Evolutionary conservation across 2,113 vertebrate genomes (phyloP).

Genomic region (Callocephalon fimbriatum): DNA sequence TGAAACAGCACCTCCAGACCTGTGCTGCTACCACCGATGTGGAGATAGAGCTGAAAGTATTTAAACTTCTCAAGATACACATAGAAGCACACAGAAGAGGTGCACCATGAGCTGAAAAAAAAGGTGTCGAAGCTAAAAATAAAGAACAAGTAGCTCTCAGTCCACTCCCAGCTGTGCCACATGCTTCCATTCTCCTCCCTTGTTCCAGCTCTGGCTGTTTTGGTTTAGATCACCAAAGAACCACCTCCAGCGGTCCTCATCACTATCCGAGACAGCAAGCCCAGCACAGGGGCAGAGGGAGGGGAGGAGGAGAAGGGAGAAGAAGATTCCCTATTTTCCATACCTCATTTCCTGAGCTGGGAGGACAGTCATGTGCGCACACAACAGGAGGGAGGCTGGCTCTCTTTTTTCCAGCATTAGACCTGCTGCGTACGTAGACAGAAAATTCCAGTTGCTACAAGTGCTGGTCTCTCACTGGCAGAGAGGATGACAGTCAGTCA

Average conservation of each 20-base stretch:
- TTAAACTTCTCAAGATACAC: not conserved
- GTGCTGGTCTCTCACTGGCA: not conserved
- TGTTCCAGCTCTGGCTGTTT: not conserved
- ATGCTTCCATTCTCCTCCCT: not conserved
- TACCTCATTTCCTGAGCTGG: not conserved
- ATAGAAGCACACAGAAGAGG: not conserved
- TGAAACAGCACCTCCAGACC: constrained; percentile 3
- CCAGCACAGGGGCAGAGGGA: not conserved
- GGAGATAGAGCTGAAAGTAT: not conserved
- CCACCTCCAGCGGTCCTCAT: not conserved
- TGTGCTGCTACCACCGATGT: not conserved
- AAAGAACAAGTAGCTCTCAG: not conserved
- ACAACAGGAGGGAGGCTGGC: not conserved
- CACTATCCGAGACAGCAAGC: not conserved
- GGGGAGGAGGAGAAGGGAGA: not conserved
- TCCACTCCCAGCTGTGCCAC: not conserved
- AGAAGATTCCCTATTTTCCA: not conserved
- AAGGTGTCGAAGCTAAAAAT: not conserved
- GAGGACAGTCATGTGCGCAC: not conserved
- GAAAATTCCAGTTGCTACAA: not conserved
- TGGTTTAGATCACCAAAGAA: not conserved
- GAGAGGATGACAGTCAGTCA: not conserved
- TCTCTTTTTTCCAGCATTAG: not conserved
- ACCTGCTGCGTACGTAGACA: not conserved
- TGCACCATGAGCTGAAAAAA: not conserved